phyloP scores from a whole-genome alignment of 2,888 invertebrate genomes.

The Drosophila ezoana region DNA sequence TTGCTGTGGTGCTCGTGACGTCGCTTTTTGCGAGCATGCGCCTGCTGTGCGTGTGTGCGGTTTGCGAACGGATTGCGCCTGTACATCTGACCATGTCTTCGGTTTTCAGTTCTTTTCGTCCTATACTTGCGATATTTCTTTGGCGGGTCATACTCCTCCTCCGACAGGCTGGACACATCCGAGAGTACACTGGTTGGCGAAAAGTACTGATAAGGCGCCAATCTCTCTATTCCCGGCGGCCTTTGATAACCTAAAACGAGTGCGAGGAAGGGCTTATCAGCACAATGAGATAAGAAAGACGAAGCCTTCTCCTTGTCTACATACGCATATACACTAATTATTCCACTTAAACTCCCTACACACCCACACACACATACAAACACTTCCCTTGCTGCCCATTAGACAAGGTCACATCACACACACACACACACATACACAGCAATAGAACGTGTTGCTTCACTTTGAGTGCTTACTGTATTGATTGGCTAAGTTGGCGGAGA shows the following conservation, averaged over 20 bases:
- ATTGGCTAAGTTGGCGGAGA: conserved; percentile 78
- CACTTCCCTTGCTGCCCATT: neutral
- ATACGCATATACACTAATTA: neutral
- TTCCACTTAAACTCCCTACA: too few relatives aligned
- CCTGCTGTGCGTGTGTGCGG: neutral
- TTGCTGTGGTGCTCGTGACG: conserved; percentile 43
- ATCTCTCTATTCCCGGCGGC: conserved; percentile 19
- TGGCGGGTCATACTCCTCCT: conserved; percentile 45
- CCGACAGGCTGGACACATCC: conserved; percentile 61
- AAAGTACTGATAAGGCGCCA: conserved; percentile 38
- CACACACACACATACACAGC: neutral
- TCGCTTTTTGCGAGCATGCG: conserved; percentile 24
- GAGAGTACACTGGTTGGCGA: conserved; percentile 53
- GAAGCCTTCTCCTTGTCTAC: neutral
- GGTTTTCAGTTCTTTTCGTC: conserved; percentile 34
- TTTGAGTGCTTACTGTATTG: conserved; percentile 73
- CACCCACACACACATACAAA: neutral
- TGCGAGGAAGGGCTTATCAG: conserved; percentile 8
- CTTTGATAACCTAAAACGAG: conserved; percentile 52
- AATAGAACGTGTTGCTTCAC: conserved; percentile 37
- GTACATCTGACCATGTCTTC: conserved; percentile 4
- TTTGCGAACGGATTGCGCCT: conserved; percentile 25
- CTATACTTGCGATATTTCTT: conserved; percentile 46
- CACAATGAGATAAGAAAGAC: conserved; percentile 1
- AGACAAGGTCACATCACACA: conserved; percentile 24